A percentile compares a stretch with the other conserved stretches of the same genome.
Conservation (phyloP, 2,888 invertebrate species). For the Tanytarsus gracilentus region DNA sequence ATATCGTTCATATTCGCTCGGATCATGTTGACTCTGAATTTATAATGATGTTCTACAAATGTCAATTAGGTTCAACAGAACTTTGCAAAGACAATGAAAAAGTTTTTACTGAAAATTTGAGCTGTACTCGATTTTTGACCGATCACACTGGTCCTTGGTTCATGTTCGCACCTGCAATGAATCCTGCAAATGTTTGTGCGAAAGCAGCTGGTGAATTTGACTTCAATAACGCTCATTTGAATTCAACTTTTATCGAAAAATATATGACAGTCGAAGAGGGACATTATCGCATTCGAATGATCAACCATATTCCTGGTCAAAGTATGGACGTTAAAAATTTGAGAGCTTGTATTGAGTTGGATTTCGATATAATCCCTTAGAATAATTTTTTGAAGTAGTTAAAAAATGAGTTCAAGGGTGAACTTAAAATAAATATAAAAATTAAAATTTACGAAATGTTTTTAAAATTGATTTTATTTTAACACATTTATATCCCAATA, state of each 20-base stretch:
- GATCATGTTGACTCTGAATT: background rate
- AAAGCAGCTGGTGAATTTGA: background rate
- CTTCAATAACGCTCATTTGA: background rate
- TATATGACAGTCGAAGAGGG: conserved; percentile 11
- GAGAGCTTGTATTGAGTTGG: background rate
- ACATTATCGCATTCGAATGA: background rate
- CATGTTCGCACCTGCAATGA: background rate
- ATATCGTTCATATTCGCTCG: background rate
- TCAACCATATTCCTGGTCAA: background rate
- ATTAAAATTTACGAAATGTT: no score
- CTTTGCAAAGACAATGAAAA: background rate
- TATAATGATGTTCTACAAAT: background rate
- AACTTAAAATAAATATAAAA: background rate
- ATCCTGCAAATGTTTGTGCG: background rate
- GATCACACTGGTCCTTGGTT: conserved; percentile 16
- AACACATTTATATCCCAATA: no score
- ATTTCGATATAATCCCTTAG: conserved; percentile 3
- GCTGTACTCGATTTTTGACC: background rate
- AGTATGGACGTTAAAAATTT: background rate
- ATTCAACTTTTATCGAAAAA: background rate
- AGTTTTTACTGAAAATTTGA: background rate
- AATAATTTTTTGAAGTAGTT: background rate
- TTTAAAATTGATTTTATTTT: no score
- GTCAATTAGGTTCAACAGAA: background rate
- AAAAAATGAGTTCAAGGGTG: background rate